Base-by-base conservation (phyloP, 2,888 invertebrate species). In the Matsumyia berberina region DNA sequence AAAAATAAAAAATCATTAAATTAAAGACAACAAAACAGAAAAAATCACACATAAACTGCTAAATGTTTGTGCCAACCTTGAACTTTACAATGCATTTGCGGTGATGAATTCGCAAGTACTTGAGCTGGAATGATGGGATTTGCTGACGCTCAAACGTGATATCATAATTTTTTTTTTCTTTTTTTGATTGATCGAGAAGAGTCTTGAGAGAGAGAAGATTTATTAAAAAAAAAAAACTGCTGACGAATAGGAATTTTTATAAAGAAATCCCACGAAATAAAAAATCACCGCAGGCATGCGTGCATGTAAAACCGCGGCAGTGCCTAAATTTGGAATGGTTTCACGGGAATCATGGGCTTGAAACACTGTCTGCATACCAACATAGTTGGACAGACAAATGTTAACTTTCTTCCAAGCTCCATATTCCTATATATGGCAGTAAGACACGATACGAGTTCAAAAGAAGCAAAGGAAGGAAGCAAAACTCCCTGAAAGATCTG, bases 71-170 rank as follows among this genome's bases (percentile, higher is more conserved):
- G 79, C n/a, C 9, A 51, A 35, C 79, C 79, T 79, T 79, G 79
- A 79, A 79, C 79, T 79, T 79, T 73, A 17, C 39, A 58, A 29
- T 73, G 73, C 79, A 73, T 58, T 66, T 46, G 46, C 37, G 64
- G n/a, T 66, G 79, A 79, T 79, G 58, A 79, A 72, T 66, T 58
- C 7, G 49, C 51, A 60, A 58, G 46, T 69, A 72, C 58, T 67
- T 42, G 3, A 31, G 12, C 1, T n/a, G 31, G n/a, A 31, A 29
- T 51, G 53, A 15, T 53, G 31, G 1, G 44, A 44, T 15, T 7
- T 44, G n/a, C 46, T 46, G 24, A 3, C n/a, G 53, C 53, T 15
- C 4, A 24, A 24, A 35, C 46, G 62, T 62, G 62, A 62, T 62
- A 33, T 44, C 44, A 46, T 62, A 46, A 31, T 33, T 19, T 46